A percentile compares a stretch with the other conserved stretches of the same genome.
These are phyloP conservation scores for Dendrolimus pini DNA, from an alignment of 2,888 invertebrate genomes.

Conservation along the genomic window DNA sequence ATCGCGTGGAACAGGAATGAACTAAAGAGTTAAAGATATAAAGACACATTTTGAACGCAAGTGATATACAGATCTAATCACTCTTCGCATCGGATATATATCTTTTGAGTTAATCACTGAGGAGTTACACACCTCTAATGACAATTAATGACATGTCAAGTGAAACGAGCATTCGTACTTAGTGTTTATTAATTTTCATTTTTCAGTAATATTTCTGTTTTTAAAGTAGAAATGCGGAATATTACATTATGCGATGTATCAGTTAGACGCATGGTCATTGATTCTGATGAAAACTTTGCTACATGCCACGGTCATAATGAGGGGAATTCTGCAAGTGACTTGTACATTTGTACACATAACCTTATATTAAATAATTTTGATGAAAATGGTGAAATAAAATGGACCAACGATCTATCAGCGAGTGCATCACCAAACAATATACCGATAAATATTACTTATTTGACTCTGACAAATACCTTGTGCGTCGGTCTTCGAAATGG, in stretches of 20 bases:
- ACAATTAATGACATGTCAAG: too few relatives aligned
- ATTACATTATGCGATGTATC: conserved; percentile 51
- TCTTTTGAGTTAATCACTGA: too few relatives aligned
- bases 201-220: too few relatives aligned
- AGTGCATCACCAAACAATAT: conserved; percentile 56
- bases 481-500: conserved; percentile 58
- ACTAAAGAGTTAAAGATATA: too few relatives aligned
- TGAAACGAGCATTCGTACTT: too few relatives aligned
- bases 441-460: conserved; percentile 55
- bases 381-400: conserved; percentile 39
- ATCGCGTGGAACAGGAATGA: too few relatives aligned
- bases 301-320: conserved; percentile 52
- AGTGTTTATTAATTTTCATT: too few relatives aligned
- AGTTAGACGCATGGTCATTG: conserved; percentile 29
- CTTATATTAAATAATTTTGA: conserved; percentile 43
- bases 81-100: too few relatives aligned
- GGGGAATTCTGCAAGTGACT: conserved; percentile 35
- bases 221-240: conserved; percentile 44
- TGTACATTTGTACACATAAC: conserved; percentile 57
- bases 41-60: too few relatives aligned
- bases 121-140: too few relatives aligned
- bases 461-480: conserved; percentile 46
- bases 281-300: conserved; percentile 28
- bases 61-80: too few relatives aligned
- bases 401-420: conserved; percentile 44